These are phyloP conservation scores for Monopis laevigella DNA, from an alignment of 2,888 invertebrate species.

Conservation along the genomic window DNA sequence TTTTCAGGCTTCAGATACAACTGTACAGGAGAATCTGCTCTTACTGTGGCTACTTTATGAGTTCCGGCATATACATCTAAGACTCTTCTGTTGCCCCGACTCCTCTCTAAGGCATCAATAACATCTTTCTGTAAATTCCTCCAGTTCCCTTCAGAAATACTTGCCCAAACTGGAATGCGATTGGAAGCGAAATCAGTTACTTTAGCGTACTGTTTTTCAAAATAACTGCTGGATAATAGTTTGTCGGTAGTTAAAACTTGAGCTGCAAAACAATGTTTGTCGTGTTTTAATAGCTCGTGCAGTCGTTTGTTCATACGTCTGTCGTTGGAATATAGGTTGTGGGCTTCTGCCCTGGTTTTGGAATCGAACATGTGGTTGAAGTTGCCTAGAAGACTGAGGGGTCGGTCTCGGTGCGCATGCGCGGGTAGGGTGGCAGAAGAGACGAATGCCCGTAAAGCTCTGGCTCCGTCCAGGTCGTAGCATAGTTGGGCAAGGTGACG, in stretches of 20 bases:
- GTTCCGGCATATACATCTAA: constrained; percentile 30
- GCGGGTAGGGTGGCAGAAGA: constrained; percentile 29
- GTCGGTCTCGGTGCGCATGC: constrained; percentile 32
- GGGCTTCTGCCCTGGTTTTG: constrained; percentile 38
- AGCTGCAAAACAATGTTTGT: constrained; percentile 35
- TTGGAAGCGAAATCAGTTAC: constrained; percentile 48
- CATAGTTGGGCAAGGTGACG: constrained; percentile 46
- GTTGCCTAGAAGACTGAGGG: constrained; percentile 51
- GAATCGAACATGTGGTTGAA: constrained; percentile 59
- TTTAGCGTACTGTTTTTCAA: constrained; percentile 41
- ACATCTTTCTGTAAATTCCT: constrained; percentile 42
- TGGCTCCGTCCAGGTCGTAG: constrained; percentile 43
- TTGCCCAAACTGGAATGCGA: constrained; percentile 40
- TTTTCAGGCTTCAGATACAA: constrained; percentile 23
- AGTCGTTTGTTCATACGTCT: constrained; percentile 36
- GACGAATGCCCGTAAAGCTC: constrained; percentile 28
- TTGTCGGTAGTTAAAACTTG: constrained; percentile 36
- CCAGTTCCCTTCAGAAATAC: constrained; percentile 39
- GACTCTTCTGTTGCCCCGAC: constrained; percentile 23
- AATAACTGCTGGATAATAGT: constrained; percentile 38
- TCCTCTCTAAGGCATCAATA: constrained; percentile 22
- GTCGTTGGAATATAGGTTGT: constrained; percentile 46
- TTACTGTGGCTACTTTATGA: constrained; percentile 26
- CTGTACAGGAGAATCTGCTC: constrained; percentile 17
- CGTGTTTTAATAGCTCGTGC: constrained; percentile 37